Base-by-base conservation (phyloP, 2,797 vertebrate species). In the Corythornis leucogaster region DNA sequence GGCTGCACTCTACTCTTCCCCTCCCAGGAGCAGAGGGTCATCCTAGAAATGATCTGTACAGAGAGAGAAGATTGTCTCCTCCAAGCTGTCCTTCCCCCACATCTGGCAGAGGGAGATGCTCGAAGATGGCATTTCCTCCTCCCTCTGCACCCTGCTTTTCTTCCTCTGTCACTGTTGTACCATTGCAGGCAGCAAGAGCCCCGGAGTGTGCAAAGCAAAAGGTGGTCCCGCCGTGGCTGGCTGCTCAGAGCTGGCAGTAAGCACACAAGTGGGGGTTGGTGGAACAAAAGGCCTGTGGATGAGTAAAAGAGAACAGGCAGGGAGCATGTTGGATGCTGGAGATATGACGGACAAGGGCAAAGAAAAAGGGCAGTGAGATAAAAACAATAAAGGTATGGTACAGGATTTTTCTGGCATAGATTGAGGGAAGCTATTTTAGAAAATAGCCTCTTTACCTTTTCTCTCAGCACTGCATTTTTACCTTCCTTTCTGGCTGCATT, bases 231-330 rank as follows among this genome's bases (percentile, higher is more conserved):
- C 50, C 1, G 0, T 40, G 68, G 57, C 40, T 24, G 40, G 45
- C 54, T 69, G 42, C 79, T 68, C 6, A 3, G 70, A 76, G 51
- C 80, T 55, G 45, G 50, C 70, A 59, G 6, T 22, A 9, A 30
- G 57, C 9, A 0, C 16, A 15, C 71, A 57, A 62, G 25, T 15
- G 33, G 62, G 83, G 58, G 42, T 3, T 70, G 71, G 46, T 80
- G 73, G n/a, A 92, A 91, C 64, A 85, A 89, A 89, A 94, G 73
- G 59, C 62, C 82, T n/a, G 58, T 30, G 58, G 50, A 21, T 1
- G 5, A 6, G 28, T 68, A 62, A 45, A 70, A 69, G 46, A 66
- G 73, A 75, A 21, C 25, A 53, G 70, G 33, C 70, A 87, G 69
- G 48, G 53, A 82, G 38, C 1, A 0, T 54, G 68, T 40, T 40